Percentiles rank a stretch among this genome's conserved stretches.
phyloP scores from a whole-genome alignment of 2,113 vertebrate species.

The Leuciscus idus region DNA sequence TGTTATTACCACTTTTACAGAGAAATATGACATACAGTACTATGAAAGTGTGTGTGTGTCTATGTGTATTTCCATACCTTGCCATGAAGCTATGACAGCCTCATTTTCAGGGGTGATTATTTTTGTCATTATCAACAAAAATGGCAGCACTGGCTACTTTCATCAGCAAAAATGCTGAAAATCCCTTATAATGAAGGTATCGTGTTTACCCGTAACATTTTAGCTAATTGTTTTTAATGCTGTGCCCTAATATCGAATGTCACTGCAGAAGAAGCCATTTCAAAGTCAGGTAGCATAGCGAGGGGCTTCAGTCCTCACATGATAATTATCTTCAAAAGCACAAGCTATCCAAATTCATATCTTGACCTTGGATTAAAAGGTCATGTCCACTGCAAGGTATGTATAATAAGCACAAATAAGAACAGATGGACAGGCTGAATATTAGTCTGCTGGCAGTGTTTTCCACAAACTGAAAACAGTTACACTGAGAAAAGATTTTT shows the following conservation, averaged over 20 bases:
- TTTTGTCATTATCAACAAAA: conserved; percentile 23
- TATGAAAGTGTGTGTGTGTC: conserved; percentile 5
- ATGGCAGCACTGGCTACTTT: conserved; percentile 24
- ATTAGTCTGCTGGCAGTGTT: neutral
- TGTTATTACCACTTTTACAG: conserved; percentile 34
- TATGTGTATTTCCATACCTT: neutral
- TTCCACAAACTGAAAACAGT: neutral
- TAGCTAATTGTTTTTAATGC: neutral
- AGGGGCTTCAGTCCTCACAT: conserved; percentile 29
- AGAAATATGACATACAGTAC: conserved; percentile 45
- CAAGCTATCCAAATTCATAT: conserved; percentile 26
- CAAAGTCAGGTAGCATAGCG: conserved; percentile 2
- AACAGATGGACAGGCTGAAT: neutral
- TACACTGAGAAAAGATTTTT: neutral
- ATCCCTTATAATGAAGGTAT: conserved; percentile 34
- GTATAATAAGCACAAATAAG: conserved; percentile 17
- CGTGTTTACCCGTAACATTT: neutral
- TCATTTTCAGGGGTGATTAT: conserved; percentile 7
- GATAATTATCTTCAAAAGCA: conserved; percentile 25
- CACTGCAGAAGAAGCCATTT: neutral
- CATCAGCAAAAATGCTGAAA: conserved; percentile 24
- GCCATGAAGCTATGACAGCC: neutral
- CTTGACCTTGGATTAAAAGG: conserved; percentile 28
- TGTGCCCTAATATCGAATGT: neutral
- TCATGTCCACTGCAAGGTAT: neutral